Evolutionary conservation across 2,113 vertebrate species (phyloP).

Genomic region (Perca schrenkii): DNA sequence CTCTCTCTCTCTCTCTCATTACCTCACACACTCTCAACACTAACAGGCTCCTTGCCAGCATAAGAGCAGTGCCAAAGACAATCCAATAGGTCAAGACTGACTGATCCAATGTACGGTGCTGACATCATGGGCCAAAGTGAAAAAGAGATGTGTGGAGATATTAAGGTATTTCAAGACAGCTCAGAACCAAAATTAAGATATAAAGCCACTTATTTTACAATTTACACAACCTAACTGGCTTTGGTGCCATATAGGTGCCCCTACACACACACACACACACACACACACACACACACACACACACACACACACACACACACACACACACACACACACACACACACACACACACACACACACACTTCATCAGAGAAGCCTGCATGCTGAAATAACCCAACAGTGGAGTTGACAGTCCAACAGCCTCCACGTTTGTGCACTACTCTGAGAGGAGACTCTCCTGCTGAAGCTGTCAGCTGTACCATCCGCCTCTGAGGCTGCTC

Average conservation of each 20-base stretch:
- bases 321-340: not conserved
- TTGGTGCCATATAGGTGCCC: too few species aligned
- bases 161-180: not conserved
- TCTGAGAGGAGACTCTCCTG: conserved; percentile 15
- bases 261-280: too few species aligned
- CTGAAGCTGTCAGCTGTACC: conserved; percentile 35
- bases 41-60: not conserved
- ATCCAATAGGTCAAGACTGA: not conserved
- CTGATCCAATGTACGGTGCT: not conserved
- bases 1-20: not conserved
- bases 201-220: not conserved
- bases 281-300: conserved; percentile 4
- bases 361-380: not conserved
- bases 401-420: conserved; percentile 1
- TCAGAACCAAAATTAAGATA: not conserved
- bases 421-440: not conserved
- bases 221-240: not conserved
- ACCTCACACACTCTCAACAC: conserved; percentile 9
- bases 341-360: conserved; percentile 9
- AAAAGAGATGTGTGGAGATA: not conserved
- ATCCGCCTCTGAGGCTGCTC: conserved; percentile 13
- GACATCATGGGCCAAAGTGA: not conserved
- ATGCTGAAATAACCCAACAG: not conserved
- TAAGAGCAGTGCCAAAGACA: conserved; percentile 14
- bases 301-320: conserved; percentile 3